Base-by-base conservation (phyloP, 1,140 invertebrate species). In the Macrobrachium rosenbergii region DNA sequence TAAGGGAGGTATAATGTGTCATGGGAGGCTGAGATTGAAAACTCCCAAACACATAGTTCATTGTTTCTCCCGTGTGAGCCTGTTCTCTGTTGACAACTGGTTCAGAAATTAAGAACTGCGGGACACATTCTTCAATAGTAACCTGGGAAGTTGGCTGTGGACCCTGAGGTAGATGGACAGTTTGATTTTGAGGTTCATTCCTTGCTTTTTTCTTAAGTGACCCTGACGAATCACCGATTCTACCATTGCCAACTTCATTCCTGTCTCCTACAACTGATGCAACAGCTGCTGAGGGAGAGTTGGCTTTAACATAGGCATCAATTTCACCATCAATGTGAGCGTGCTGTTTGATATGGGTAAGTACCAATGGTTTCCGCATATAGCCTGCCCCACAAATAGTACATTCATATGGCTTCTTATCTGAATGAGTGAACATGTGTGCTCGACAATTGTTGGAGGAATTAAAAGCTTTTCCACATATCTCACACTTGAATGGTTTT, bases 371-470 rank as follows among this genome's bases (percentile, higher is more conserved):
- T 90, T 96, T 96, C 23, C 96, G 92, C 96, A 96, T 96, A 90
- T 96, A 97, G 14, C 95, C 96, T 89, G 94, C 93, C 2, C 95
- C 95, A 90, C 96, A 97, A 3, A 95, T 94, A 62, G 95, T 91
- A 92, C 96, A 97, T 91, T 96, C 95, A 90, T 96, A 97, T 0
- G 96, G 96, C 90, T 97, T 97, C 91, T 96, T 96, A 90, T 96
- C 95, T 88, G 95, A 96, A 91, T 97, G 96, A 67, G 96, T 94
- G 91, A 96, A 96, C 69, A 95, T 93, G 91, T 97, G 96, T 8
- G 95, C 95, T 92, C 97, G 96, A 82, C 96, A 93, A 91, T 97
- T 97, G 92, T 97, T 96, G 63, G 95, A 93, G 60, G 95, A 95
- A 89, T 95, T 96, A 91, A 97, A 97, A 43, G 94, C 94, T 91